Evolutionary conservation across 2,888 invertebrate genomes (phyloP), one percentile per base, ranked within the genome.

Genomic region (Brassicogethes aeneus): DNA sequence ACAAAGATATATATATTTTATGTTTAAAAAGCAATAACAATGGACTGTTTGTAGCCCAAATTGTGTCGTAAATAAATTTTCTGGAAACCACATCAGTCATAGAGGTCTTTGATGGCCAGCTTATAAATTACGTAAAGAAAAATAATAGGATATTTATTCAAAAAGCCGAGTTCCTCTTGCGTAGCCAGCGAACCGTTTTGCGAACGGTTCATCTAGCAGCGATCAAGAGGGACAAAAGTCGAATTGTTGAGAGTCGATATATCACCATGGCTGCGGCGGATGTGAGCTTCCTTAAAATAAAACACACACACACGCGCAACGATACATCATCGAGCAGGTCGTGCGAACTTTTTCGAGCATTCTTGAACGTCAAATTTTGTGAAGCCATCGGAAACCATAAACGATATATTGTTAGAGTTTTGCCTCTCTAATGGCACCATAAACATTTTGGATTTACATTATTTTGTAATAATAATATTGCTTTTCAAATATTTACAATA

Each of bases 211-310:
- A 64, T 64, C 64, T 59, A 61, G 55, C 61, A 56, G 52, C 56
- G 57, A 59, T 57, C 51, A 43, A 43, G 55, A 55, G 23, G 62
- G 60, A 66, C 65, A 66, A 66, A 64, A 66, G 65, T 64, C 5
- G 63, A 53, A 64, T 63, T 64, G 64, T 63, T 63, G 58, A 44
- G 48, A 52, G 57, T 23, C 10, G 60, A 67, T 67, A 67, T 66
- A 65, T 67, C 66, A 66, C 62, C 54, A 61, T 23, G 23, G 23
- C 23, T 58, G 61, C 54, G 59, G 61, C 67, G 67, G 67, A 67
- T 65, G 65, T 65, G 53, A 23, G 65, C 65, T 66, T 67, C 67
- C 66, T 66, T 65, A 62, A 62, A 62, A 65, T 63, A 62, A 64
- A 64, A 66, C 65, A 65, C 62, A 62, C 23, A 10, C 5, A 48